phyloP scores from a whole-genome alignment of 2,888 invertebrate genomes.

The Trimorus sp. region DNA sequence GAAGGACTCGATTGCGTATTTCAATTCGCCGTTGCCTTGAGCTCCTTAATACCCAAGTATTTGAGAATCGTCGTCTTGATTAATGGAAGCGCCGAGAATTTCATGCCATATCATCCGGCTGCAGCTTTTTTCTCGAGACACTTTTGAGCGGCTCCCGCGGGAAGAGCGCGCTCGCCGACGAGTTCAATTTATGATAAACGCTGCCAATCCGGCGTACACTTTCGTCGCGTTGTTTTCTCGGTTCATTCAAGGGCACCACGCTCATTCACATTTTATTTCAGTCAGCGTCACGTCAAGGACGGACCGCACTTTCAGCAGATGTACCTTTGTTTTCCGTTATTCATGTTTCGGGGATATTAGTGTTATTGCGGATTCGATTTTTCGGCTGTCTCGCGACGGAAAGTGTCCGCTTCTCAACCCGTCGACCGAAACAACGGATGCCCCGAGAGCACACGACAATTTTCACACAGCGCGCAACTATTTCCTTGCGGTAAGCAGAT shows the following conservation, averaged over 20 bases:
- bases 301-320: conserved; percentile 6
- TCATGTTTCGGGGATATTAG: no score
- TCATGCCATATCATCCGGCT: conserved; percentile 29
- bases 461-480: no score
- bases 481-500: no score
- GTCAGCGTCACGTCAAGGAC: conserved; percentile 30
- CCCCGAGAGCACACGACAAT: no score
- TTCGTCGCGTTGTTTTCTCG: conserved; percentile 43
- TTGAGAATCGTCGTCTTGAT: conserved; percentile 57
- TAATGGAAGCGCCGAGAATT: conserved; percentile 55
- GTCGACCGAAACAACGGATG: no score
- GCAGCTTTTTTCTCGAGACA: conserved; percentile 37
- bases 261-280: conserved; percentile 51
- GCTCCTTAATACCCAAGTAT: conserved; percentile 61
- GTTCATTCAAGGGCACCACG: conserved; percentile 55
- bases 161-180: conserved; percentile 32
- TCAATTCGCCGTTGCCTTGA: conserved; percentile 63
- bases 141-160: conserved; percentile 41
- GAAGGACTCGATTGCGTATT: conserved; percentile 67
- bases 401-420: no score
- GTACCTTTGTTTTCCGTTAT: not conserved
- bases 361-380: not conserved
- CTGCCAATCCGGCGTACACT: conserved; percentile 43
- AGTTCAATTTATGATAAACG: conserved; percentile 52
- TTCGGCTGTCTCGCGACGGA: not conserved